Evolutionary conservation across 2,888 invertebrate genomes (phyloP), one percentile per base, ranked within the genome.

Genomic region (Herminia tarsipennalis): DNA sequence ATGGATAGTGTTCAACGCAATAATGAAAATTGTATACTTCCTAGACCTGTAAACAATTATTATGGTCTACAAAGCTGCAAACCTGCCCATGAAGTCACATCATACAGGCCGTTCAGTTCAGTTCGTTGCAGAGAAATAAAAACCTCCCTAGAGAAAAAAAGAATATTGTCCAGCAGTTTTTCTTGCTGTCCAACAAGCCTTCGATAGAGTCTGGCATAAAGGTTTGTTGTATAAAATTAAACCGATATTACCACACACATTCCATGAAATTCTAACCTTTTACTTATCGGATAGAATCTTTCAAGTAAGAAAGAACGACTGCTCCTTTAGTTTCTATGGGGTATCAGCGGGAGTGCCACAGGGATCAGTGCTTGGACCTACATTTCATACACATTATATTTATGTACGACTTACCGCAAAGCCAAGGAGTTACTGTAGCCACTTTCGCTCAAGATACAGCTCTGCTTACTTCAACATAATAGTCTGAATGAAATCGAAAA

Each of bases 11-110:
- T n/a, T 24, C n/a, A 24, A 24, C n/a, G 24, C 6, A 24, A 24
- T 3, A 24, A n/a, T 24, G n/a, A n/a, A n/a, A n/a, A n/a, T n/a
- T 24, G 6, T 2, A 24, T 24, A 24, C n/a, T 24, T 24, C n/a
- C 24, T n/a, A 4, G n/a, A n/a, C 5, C 8, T 24, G n/a, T 24
- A n/a, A n/a, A 24, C 5, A n/a, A 13, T 35, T 5, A 22, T 13
- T 2, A 35, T 35, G 35, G 22, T 35, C 9, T 24, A 35, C 16
- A 35, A 35, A 13, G 24, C 24, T 5, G 35, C 24, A 14, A 35
- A 35, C 12, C 24, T 24, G 10, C n/a, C n/a, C n/a, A n/a, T n/a
- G n/a, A n/a, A n/a, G 35, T 14, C 8, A 22, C 35, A 22, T 24
- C 24, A 13, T 35, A 35, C 24, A 35, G 35, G 9, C 35, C 35